Evolutionary conservation across 2,113 vertebrate genomes (phyloP).

Genomic region (Phrynocephalus versicolor): DNA sequence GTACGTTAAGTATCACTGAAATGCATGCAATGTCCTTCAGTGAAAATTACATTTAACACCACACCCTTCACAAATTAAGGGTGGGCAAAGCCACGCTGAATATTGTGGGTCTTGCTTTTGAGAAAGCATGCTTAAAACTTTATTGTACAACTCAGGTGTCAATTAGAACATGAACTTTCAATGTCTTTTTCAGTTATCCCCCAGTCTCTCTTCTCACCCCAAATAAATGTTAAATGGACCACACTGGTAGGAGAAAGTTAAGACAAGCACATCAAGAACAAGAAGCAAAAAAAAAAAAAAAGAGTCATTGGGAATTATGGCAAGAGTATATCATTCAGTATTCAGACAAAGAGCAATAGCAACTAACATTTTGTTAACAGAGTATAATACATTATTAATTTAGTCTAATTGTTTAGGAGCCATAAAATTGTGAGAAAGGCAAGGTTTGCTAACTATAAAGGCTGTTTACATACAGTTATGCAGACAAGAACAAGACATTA

Average conservation of each 20-base stretch:
- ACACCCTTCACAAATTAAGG: neutral
- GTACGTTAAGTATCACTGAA: neutral
- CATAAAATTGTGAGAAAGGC: neutral
- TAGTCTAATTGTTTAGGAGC: neutral
- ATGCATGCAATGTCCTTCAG: neutral
- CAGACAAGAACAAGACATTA: neutral
- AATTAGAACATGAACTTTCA: neutral
- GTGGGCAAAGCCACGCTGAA: neutral
- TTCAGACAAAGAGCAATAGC: slow-evolving; percentile 10
- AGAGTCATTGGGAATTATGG: slow-evolving; percentile 12
- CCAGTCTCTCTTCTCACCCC: too few relatives aligned
- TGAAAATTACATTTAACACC: neutral
- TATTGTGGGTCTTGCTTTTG: neutral
- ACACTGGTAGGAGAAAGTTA: slow-evolving; percentile 8
- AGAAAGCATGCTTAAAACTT: neutral
- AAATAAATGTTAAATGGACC: neutral
- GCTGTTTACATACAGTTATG: neutral
- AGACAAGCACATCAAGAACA: slow-evolving; percentile 10
- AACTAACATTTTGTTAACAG: neutral
- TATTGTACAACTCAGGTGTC: neutral
- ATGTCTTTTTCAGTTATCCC: too few relatives aligned
- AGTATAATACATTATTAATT: slow-evolving; percentile 4
- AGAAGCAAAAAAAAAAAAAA: slow-evolving; percentile 11
- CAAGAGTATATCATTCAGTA: slow-evolving; percentile 21
- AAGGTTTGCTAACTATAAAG: neutral